A percentile compares a stretch with the other conserved stretches of the same genome.
These are phyloP conservation scores for Cheilosia variabilis DNA, from an alignment of 2,888 invertebrate species.

Conservation along the genomic window DNA sequence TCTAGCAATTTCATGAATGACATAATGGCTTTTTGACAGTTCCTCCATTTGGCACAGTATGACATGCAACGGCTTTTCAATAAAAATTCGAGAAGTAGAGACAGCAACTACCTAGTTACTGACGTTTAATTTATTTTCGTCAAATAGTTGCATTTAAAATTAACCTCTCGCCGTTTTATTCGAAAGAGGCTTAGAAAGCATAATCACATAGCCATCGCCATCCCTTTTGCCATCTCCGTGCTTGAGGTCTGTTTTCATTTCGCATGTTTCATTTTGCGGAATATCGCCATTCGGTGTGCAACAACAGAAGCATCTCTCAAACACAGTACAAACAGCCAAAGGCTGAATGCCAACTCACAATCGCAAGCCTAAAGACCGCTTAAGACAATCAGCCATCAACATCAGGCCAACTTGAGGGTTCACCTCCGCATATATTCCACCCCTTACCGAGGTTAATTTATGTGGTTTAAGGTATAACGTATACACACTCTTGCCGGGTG, in stretches of 20 bases:
- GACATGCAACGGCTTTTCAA: too few relatives aligned
- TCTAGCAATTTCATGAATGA: too few relatives aligned
- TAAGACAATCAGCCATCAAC: constrained; percentile 54
- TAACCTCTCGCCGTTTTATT: too few relatives aligned
- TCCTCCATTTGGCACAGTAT: too few relatives aligned
- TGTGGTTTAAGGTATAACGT: constrained; percentile 31
- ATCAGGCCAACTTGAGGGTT: constrained; percentile 22
- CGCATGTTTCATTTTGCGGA: constrained; percentile 14
- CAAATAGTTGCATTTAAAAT: too few relatives aligned
- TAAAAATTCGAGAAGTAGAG: too few relatives aligned
- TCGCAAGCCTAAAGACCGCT: constrained; percentile 37
- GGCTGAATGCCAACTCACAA: constrained; percentile 30
- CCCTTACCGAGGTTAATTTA: constrained; percentile 14
- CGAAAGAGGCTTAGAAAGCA: background rate
- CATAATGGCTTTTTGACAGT: too few relatives aligned
- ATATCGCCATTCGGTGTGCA: constrained; percentile 14
- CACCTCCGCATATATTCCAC: constrained; percentile 16
- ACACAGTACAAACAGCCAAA: constrained; percentile 48
- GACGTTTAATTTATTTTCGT: too few relatives aligned
- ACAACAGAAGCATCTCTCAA: constrained; percentile 30
- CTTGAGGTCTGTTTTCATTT: constrained; percentile 29
- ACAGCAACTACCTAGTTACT: too few relatives aligned
- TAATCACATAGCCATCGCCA: background rate
- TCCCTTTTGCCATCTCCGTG: background rate
- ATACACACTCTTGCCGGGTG: constrained; percentile 15